phyloP scores from a whole-genome alignment of 2,888 invertebrate species.

The Eucera pruinosa region DNA sequence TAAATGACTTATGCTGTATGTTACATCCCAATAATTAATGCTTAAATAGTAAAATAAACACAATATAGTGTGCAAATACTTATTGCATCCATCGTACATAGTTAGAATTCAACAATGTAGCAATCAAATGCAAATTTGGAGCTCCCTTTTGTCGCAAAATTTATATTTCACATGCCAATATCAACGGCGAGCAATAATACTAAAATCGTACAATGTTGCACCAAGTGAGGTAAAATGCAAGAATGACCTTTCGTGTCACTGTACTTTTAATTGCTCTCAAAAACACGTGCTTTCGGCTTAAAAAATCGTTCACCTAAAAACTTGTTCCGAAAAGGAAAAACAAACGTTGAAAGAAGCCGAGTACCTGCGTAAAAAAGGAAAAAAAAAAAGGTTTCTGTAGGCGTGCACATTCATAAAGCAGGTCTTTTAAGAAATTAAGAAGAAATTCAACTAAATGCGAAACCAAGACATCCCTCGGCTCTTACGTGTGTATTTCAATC shows the following conservation, averaged over 20 bases:
- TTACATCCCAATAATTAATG: too few relatives aligned
- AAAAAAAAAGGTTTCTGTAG: neutral
- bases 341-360: neutral
- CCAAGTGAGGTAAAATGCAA: neutral
- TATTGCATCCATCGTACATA: too few relatives aligned
- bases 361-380: neutral
- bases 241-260: neutral
- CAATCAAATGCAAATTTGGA: too few relatives aligned
- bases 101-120: too few relatives aligned
- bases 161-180: too few relatives aligned
- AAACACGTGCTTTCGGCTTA: neutral
- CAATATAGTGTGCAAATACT: too few relatives aligned
- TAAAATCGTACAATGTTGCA: neutral
- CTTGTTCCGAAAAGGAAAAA: neutral
- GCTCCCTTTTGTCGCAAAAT: too few relatives aligned
- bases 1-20: too few relatives aligned
- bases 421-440: constrained; percentile 12
- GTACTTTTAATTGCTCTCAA: neutral
- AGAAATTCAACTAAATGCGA: constrained; percentile 24
- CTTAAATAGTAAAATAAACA: too few relatives aligned
- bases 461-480: constrained; percentile 5
- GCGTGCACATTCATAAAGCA: neutral
- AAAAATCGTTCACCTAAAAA: neutral
- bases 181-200: too few relatives aligned
- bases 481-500: neutral